Evolutionary conservation across 23 tunicate genomes (phyloP), one percentile per base, ranked within the genome.

Genomic region (Styela clava): DNA sequence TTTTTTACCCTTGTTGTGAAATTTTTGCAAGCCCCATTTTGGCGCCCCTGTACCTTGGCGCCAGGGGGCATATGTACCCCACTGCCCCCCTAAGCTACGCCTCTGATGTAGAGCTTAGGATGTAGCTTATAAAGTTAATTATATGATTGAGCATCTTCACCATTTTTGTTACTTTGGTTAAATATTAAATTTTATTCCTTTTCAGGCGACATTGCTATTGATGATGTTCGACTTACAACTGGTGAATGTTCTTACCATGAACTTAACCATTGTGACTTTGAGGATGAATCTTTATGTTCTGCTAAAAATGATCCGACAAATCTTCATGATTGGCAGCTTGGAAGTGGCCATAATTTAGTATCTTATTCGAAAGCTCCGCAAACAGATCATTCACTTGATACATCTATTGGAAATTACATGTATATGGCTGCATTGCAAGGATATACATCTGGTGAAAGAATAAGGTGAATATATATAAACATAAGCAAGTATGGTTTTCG

Each of bases 181-280:
- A n/a, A n/a, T n/a, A n/a, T n/a, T n/a, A n/a, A n/a, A n/a, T n/a
- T n/a, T n/a, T n/a, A n/a, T n/a, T n/a, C n/a, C n/a, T n/a, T n/a
- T 79, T 23, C 69, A 88, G 94, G 94, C 83, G 94, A 84, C 56
- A 71, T 88, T 34, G 94, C 81, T 0, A 61, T 88, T 33, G 94
- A 88, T 71, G 94, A 88, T 36, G 35, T 88, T 29, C 44, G 69
- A 30, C 52, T 84, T 64, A 31, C 69, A 32, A 24, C 74, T 25
- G 85, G 79, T 0, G 79, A 68, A 34, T 88, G 94, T 79, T 28
- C 83, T 29, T 56, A 35, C 51, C 82, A 87, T 61, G 84, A 69
- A 35, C 69, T 88, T 24, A 84, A 82, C 18, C 83, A 71, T 61
- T 88, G 94, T 62, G 94, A 88, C 79, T 88, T 88, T 70, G 94